Base-by-base conservation (phyloP, 2,113 vertebrate genomes). In the Carassius gibelio region DNA sequence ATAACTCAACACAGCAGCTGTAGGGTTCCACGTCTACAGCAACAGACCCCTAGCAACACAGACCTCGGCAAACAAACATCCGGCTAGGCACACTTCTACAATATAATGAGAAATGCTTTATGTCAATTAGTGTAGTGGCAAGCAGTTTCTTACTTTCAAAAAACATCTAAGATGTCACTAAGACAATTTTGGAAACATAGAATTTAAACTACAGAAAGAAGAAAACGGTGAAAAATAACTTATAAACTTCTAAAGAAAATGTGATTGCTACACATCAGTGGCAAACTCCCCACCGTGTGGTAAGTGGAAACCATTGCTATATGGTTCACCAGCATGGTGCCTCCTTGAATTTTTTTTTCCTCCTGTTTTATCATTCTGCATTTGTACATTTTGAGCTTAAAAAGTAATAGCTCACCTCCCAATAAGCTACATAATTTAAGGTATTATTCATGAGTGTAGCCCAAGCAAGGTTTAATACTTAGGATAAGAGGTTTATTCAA, bases 1-100 rank as follows among this genome's bases (percentile, higher is more conserved):
- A 89, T 91, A 90, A 82, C 80, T 93, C 90, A 42, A 86, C 82
- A 86, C 82, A 90, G 93, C 94, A 94, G 94, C 93, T 93, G 94
- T 86, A 83, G 50, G 66, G 87, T 84, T 85, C 84, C 82, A 83
- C 38, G 61, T 88, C 64, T 83, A 69, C 88, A 84, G 85, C 84
- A 90, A 92, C 90, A 68, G 34, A 42, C 82, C 86, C 90, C 52
- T 87, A 85, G 90, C 88, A 92, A 93, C 92, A 42, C 87, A 30
- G 69, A 38, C 74, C 52, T 74, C 13, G 84, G 11, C 19, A 88
- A 87, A 86, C 61, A 88, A 81, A 86, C 75, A 87, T 68, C 72
- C 45, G 17, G 30, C 38, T 45, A 14, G 8, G 4, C 15, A 19
- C 71, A 75, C 30, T 8, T 48, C 68, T 57, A 11, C 55, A 55